Percentiles rank a stretch among this genome's conserved stretches.
Evolutionary conservation across 2,797 vertebrate genomes (phyloP).

Genomic region (Serranus cabrilla): DNA sequence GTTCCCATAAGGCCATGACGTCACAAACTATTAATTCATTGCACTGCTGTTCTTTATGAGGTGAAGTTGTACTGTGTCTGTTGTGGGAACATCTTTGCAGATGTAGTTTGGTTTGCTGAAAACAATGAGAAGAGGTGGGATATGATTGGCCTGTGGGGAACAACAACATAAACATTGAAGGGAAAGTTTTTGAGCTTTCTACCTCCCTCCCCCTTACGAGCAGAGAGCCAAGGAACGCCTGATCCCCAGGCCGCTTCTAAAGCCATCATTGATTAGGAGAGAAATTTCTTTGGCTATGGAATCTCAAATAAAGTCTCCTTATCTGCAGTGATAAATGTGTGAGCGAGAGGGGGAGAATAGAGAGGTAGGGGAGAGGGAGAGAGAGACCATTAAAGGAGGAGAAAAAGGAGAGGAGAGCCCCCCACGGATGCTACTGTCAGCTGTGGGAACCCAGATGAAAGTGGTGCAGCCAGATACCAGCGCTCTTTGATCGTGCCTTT

Average conservation of each 20-base stretch:
- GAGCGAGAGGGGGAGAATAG: conserved; percentile 53
- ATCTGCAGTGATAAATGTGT: conserved; percentile 73
- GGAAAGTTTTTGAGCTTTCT: conserved; percentile 40
- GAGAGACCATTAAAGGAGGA: conserved; percentile 73
- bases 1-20: no score
- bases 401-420: conserved; percentile 75
- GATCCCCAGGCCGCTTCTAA: conserved; percentile 56
- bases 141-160: conserved; percentile 45
- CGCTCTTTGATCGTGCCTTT: conserved; percentile 87
- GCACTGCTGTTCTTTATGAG: conserved; percentile 7
- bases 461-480: conserved; percentile 82
- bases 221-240: conserved; percentile 30
- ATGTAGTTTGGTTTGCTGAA: conserved; percentile 35
- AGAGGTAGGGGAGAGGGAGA: conserved; percentile 34
- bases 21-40: neutral
- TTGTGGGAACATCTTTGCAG: conserved; percentile 37
- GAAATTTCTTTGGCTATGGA: conserved; percentile 64
- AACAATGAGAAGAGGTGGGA: conserved; percentile 42
- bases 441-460: conserved; percentile 88
- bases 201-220: neutral
- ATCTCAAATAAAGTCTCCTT: conserved; percentile 75
- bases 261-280: conserved; percentile 72
- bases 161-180: conserved; percentile 2
- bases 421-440: conserved; percentile 85
- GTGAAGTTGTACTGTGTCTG: conserved; percentile 2